phyloP scores from a whole-genome alignment of 1,140 invertebrate species.

The Bicyclus anynana region DNA sequence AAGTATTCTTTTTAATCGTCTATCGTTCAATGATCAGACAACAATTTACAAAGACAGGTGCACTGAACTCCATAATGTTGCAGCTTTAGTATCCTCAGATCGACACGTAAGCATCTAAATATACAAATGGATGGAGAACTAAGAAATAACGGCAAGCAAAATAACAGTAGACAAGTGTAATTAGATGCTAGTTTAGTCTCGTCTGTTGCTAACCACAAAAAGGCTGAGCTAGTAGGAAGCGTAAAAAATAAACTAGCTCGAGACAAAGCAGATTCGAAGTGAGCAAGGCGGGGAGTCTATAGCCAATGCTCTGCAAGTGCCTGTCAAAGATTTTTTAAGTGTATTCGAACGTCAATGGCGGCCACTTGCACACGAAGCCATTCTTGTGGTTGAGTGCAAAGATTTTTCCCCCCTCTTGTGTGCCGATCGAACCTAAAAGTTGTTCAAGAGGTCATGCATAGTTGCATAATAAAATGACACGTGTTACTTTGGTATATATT shows the following conservation, averaged over 20 bases:
- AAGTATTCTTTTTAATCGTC: too few species aligned
- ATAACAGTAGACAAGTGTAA: too few species aligned
- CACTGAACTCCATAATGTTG: too few species aligned
- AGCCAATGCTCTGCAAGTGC: slow-evolving; percentile 34
- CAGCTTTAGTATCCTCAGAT: too few species aligned
- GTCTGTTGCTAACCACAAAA: slow-evolving; percentile 1
- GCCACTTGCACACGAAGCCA: slow-evolving; percentile 60
- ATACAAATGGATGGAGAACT: too few species aligned
- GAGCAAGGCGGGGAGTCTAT: slow-evolving; percentile 24
- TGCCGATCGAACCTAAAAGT: slow-evolving; percentile 19
- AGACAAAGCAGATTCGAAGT: slow-evolving; percentile 28
- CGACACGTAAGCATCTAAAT: too few species aligned
- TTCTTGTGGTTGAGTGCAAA: slow-evolving; percentile 41
- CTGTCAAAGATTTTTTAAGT: slow-evolving; percentile 66
- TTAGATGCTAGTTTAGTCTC: too few species aligned
- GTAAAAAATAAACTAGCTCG: slow-evolving; percentile 19
- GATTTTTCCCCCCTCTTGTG: slow-evolving; percentile 38
- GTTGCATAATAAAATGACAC: slow-evolving; percentile 18
- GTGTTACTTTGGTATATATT: background rate
- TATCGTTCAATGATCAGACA: too few species aligned
- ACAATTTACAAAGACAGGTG: too few species aligned
- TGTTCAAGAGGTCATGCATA: slow-evolving; percentile 19
- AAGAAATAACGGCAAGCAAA: too few species aligned
- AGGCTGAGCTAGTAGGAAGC: slow-evolving; percentile 5
- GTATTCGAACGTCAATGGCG: slow-evolving; percentile 50